Evolutionary conservation across 2,113 vertebrate genomes (phyloP).

Genomic region (Prolemur simus): DNA sequence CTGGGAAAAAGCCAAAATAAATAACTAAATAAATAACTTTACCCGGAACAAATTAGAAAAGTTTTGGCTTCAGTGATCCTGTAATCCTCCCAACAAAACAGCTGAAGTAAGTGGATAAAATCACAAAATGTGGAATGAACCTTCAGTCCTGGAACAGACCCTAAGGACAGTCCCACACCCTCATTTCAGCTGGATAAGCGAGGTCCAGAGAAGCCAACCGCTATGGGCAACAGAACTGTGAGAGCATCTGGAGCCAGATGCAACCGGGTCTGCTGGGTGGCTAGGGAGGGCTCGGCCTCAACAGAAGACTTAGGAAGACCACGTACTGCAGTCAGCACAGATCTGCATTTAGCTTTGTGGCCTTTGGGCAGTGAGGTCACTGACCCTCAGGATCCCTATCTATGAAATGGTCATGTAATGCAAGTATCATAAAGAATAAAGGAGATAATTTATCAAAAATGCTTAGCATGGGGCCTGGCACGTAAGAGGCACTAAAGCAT

Average conservation of each 20-base stretch:
- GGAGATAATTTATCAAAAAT: not conserved
- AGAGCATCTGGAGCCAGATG: fast-evolving
- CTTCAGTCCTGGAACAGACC: not conserved
- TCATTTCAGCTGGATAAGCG: not conserved
- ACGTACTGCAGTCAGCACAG: not conserved
- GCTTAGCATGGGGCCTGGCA: not conserved
- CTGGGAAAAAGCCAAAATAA: constrained; percentile 13
- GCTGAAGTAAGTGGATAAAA: not conserved
- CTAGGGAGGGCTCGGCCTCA: not conserved
- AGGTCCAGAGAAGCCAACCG: not conserved
- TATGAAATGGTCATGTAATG: not conserved
- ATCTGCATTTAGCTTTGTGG: not conserved
- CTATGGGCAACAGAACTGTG: fast-evolving
- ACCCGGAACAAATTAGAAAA: not conserved
- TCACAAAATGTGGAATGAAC: not conserved
- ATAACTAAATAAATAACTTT: not conserved
- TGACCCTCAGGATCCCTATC: not conserved
- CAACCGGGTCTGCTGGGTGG: fast-evolving
- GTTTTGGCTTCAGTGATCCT: not conserved
- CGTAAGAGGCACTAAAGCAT: not conserved
- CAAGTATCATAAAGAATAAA: not conserved
- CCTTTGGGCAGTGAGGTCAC: not conserved
- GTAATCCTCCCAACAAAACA: not conserved
- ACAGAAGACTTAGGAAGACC: not conserved
- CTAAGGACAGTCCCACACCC: no score